These are phyloP conservation scores for Cephalopholis sonnerati DNA, from an alignment of 2,113 vertebrate genomes.

Conservation along the genomic window DNA sequence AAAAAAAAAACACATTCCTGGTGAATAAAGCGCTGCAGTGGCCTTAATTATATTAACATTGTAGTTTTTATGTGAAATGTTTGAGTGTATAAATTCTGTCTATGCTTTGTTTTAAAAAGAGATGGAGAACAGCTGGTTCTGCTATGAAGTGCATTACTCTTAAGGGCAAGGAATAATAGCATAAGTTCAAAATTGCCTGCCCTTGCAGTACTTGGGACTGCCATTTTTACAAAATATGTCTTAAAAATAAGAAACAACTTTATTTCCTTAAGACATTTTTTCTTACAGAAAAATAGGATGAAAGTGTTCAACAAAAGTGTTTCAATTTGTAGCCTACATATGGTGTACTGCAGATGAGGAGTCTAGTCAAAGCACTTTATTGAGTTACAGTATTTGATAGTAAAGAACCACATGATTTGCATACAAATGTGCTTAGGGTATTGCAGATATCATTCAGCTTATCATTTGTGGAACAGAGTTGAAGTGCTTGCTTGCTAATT, in stretches of 20 bases:
- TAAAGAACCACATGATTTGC: conserved; percentile 7
- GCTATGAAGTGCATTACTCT: neutral
- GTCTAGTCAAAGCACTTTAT: neutral
- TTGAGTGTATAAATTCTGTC: neutral
- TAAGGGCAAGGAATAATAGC: neutral
- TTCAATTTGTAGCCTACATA: no score
- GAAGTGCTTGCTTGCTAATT: neutral
- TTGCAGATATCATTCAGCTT: neutral
- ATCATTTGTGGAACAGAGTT: conserved; percentile 21
- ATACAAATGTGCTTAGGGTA: conserved; percentile 2
- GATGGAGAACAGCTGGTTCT: neutral
- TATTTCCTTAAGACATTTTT: no score
- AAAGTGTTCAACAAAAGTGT: no score
- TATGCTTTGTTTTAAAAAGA: neutral
- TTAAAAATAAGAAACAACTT: neutral
- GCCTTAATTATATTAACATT: neutral
- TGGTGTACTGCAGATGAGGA: neutral
- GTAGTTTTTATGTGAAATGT: neutral
- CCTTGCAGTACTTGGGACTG: neutral
- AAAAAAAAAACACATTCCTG: neutral
- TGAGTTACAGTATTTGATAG: neutral
- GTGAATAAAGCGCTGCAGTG: neutral
- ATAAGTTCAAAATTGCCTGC: neutral
- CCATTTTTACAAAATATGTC: neutral
- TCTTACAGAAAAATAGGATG: no score